Percentiles rank a stretch among this genome's conserved stretches.
Conservation (phyloP, 2,888 invertebrate species). For the Platerodrilus igneus region DNA sequence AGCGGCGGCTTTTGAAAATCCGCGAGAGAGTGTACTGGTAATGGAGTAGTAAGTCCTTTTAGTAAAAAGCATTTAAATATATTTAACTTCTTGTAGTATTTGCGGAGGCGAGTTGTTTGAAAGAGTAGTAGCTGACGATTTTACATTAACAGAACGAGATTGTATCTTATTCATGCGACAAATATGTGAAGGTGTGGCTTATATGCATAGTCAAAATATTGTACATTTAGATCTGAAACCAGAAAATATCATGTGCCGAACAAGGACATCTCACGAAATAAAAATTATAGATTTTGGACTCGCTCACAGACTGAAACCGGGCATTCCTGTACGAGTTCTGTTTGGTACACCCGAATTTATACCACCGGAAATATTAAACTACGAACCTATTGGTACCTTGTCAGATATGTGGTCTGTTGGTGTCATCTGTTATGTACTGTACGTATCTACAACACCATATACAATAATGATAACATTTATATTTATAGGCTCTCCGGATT, state of each 20-base stretch:
- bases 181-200: conserved; percentile 85
- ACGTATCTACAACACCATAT: too few relatives aligned
- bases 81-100: conserved; percentile 59
- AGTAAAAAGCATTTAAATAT: not conserved
- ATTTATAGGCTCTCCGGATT: conserved; percentile 78
- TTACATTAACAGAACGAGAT: conserved; percentile 84
- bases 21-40: conserved; percentile 76
- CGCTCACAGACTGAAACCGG: conserved; percentile 68
- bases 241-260: conserved; percentile 91
- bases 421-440: conserved; percentile 90
- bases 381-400: conserved; percentile 77
- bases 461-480: too few relatives aligned
- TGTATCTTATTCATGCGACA: conserved; percentile 83
- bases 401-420: conserved; percentile 97
- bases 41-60: conserved; percentile 79
- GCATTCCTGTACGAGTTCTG: conserved; percentile 64
- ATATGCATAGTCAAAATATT: conserved; percentile 79
- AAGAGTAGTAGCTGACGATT: conserved; percentile 87
- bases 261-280: conserved; percentile 76
- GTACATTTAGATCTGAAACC: conserved; percentile 93
- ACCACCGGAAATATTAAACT: conserved; percentile 88
- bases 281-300: conserved; percentile 94
- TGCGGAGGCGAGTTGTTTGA: conserved; percentile 93
- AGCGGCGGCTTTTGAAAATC: conserved; percentile 73
- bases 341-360: conserved; percentile 93